These are phyloP conservation scores for Noctilio leporinus DNA, from an alignment of 2,113 vertebrate genomes.

Conservation along the genomic window DNA sequence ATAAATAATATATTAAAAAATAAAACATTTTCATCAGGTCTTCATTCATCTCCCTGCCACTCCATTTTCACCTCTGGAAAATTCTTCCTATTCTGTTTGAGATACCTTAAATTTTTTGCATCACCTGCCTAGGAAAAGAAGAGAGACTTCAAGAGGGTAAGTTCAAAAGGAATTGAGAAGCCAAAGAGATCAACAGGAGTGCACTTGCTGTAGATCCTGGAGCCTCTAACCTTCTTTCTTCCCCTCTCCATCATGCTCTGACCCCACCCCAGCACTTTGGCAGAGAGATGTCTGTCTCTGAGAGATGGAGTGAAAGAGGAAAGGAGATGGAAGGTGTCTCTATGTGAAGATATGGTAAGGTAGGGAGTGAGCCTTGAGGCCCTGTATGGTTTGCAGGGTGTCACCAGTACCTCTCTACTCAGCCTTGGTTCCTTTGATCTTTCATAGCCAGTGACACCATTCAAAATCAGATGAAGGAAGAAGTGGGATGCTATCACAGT, in stretches of 20 bases:
- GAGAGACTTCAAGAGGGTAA: background rate
- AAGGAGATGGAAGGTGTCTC: background rate
- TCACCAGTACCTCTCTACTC: background rate
- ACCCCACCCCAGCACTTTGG: background rate
- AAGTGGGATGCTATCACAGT: background rate
- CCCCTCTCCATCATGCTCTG: background rate
- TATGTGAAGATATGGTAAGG: background rate
- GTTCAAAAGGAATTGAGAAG: background rate
- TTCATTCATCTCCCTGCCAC: background rate
- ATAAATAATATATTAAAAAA: background rate
- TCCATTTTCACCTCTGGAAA: background rate
- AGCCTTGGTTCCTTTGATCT: background rate
- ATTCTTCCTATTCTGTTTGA: background rate
- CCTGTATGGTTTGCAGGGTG: background rate
- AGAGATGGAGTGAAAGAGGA: background rate
- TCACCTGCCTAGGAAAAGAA: background rate
- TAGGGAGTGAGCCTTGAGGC: background rate
- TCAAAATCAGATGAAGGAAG: background rate
- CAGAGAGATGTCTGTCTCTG: background rate
- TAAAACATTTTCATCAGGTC: background rate
- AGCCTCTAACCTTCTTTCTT: background rate
- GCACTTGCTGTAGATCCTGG: background rate
- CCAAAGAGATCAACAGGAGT: background rate
- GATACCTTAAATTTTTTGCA: background rate
- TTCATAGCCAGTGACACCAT: background rate